Evolutionary conservation across 2,797 vertebrate species (phyloP), one percentile per base, ranked within the genome.

Genomic region (Pempheris klunzingeri): DNA sequence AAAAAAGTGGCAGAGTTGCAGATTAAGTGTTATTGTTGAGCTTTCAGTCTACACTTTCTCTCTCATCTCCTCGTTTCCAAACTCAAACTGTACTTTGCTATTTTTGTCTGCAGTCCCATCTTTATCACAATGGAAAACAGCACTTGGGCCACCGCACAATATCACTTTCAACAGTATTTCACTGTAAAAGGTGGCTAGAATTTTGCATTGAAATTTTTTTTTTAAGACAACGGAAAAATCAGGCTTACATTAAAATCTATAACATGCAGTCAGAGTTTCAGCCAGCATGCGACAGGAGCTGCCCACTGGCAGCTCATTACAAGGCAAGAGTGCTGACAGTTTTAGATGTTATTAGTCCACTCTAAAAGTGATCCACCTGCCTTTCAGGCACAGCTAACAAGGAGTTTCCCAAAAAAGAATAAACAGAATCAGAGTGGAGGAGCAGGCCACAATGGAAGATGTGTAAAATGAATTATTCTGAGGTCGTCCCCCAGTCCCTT

Each of bases 21-120:
- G 90, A 94, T 93, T 92, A 88, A 72, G 84, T 93, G 85, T 93
- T 93, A 92, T 92, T 93, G 90, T 91, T 91, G 86, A 81, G 72
- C 71, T 87, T 89, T 89, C 83, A 82, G 78, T 85, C 80, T 72
- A 71, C 76, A 67, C 71, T 80, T 74, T 88, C 79, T 74, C 75
- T 85, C 77, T 78, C 64, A 62, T 63, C 39, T 41, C 47, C 77
- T 70, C 62, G 6, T 74, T 83, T 67, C 63, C 54, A 57, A 81
- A 85, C 80, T 81, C 68, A 57, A 74, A 71, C 77, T 83, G 55
- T 74, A 68, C 59, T 59, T 79, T 66, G 77, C 87, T 87, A 75
- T 88, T 92, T 92, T 76, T 74, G 84, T 87, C 83, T 70, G 67
- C 64, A 73, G 77, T 74, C 53, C 57, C 36, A 47, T 86, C 87